Conservation (phyloP, 1,140 invertebrate genomes). For the Drosophila lowei region DNA sequence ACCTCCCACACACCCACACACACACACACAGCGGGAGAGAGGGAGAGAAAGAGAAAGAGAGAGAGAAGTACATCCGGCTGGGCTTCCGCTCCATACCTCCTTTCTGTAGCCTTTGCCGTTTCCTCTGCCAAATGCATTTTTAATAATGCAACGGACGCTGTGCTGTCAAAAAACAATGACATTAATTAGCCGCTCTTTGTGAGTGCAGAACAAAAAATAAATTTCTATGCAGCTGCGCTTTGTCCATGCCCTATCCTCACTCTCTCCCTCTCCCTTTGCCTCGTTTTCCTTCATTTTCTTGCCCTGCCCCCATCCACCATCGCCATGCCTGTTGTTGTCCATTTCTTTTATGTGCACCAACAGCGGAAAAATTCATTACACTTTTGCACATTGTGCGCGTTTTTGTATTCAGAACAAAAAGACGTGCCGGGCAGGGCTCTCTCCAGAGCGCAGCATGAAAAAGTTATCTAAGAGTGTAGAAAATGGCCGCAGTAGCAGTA, state of each 20-base stretch:
- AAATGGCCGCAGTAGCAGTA: constrained; percentile 22
- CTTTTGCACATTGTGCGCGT: constrained; percentile 66
- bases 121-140: constrained; percentile 61
- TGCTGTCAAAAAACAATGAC: constrained; percentile 75
- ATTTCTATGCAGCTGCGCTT: constrained; percentile 60
- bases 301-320: constrained; percentile 15
- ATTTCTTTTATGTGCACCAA: constrained; percentile 72
- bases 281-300: constrained; percentile 10
- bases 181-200: constrained; percentile 77
- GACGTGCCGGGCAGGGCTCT: constrained; percentile 7
- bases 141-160: constrained; percentile 66
- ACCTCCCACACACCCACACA: too few relatives aligned
- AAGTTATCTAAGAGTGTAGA: constrained; percentile 55
- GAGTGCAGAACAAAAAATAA: constrained; percentile 63
- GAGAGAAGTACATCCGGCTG: too few relatives aligned
- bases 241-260: constrained; percentile 7
- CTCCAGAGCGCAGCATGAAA: constrained; percentile 43
- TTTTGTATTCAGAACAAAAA: constrained; percentile 72
- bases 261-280: neutral
- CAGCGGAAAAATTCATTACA: constrained; percentile 79
- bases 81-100: neutral
- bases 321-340: constrained; percentile 56
- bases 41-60: too few relatives aligned
- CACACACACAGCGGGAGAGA: too few relatives aligned
- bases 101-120: neutral